Conservation (phyloP, 2,113 vertebrate species). For the Entelurus aequoreus region DNA sequence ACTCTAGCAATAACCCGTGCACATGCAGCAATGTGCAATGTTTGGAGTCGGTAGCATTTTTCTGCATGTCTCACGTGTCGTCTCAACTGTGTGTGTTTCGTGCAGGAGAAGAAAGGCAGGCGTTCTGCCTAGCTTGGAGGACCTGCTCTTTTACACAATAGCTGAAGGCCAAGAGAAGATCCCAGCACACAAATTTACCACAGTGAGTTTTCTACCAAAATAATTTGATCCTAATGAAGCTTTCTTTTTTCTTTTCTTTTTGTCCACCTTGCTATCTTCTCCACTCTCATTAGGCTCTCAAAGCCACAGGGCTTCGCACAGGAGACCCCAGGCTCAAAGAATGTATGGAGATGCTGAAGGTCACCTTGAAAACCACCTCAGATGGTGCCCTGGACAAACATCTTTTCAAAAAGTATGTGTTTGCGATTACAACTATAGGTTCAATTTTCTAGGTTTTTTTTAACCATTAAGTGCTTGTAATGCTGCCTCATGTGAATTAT, state of each 20-base stretch:
- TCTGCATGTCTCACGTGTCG: not conserved
- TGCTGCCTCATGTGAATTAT: not conserved
- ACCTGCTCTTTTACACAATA: conserved; percentile 98
- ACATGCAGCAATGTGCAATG: not conserved
- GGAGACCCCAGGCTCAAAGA: conserved; percentile 96
- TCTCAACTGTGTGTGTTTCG: conserved; percentile 3
- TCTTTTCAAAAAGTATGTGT: conserved; percentile 94
- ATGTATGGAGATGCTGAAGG: conserved; percentile 98
- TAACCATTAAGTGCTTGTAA: not conserved
- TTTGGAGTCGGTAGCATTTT: not conserved
- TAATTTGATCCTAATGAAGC: not conserved
- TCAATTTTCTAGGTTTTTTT: too few species aligned
- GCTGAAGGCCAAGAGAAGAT: conserved; percentile 98
- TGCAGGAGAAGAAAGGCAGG: conserved; percentile 90
- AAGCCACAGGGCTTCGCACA: conserved; percentile 92
- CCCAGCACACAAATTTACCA: conserved; percentile 96
- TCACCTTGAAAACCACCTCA: conserved; percentile 89
- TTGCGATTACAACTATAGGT: too few species aligned
- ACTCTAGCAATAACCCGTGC: not conserved
- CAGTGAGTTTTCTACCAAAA: conserved; percentile 74
- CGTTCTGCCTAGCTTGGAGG: conserved; percentile 94
- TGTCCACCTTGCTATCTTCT: not conserved
- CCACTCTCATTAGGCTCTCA: conserved; percentile 80
- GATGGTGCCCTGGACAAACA: conserved; percentile 95
- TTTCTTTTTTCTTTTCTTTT: not conserved